Evolutionary conservation across 2,113 vertebrate genomes (phyloP), one percentile per base, ranked within the genome.

Genomic region (Gadus macrocephalus): DNA sequence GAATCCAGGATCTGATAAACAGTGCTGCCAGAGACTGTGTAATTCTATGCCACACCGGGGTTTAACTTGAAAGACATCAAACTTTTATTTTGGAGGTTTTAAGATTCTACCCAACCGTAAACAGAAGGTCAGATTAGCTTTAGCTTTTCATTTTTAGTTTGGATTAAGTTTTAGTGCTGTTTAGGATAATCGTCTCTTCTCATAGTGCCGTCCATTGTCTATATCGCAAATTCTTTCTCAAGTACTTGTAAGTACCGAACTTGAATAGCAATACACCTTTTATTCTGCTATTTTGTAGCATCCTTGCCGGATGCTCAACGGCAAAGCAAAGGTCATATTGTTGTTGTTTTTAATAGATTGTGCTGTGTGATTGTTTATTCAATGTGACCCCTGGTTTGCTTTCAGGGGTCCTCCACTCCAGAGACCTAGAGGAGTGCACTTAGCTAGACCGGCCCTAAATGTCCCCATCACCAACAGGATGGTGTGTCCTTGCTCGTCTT

Each of bases 1-100:
- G 59, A 53, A 53, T 53, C 15, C 15, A 65, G 53, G 28, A 25
- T 22, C 8, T 70, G 62, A 70, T 79, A 74, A 62, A 31, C 49
- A 49, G 27, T 35, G 20, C 62, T 15, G 53, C 27, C n/a, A 70
- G 19, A 70, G 22, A 19, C 49, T n/a, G 25, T 55, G 60, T 64
- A 58, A 74, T 68, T 53, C 35, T 53, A 16, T 11, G 1, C 60
- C 15, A 17, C 12, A 15, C 9, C 1, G 67, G 19, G 49, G 61
- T 35, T 35, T 35, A 35, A 35, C 4, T 35, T 35, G 31, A 35
- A 35, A 4, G 4, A 7, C 31, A 35, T 3, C 2, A 49, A 9
- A 14, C 42, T 49, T 49, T 49, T 49, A 49, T 49, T 49, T 14
- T 49, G 42, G 42, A 49, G 42, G 42, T 49, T 49, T 49, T 35